phyloP scores from a whole-genome alignment of 2,888 invertebrate species.

The Ommatoiulus sabulosus region DNA sequence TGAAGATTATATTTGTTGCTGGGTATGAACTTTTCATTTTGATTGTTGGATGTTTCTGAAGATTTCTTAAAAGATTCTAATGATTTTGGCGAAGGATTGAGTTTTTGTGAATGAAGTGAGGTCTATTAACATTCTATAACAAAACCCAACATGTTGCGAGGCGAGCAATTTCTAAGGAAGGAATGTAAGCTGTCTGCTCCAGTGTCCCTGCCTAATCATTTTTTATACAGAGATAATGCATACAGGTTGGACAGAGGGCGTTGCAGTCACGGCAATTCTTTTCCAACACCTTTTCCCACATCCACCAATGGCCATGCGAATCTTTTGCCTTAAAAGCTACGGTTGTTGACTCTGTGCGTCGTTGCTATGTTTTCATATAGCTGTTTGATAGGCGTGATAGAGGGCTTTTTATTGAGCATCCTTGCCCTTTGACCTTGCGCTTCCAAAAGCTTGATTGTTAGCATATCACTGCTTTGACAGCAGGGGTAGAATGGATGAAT shows the following conservation, averaged over 20 bases:
- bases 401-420: not conserved
- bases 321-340: not conserved
- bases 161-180: too few species aligned
- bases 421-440: constrained; percentile 1
- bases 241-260: not conserved
- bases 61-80: too few species aligned
- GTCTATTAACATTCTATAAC: too few species aligned
- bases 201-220: not conserved
- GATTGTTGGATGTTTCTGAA: too few species aligned
- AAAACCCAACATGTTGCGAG: too few species aligned
- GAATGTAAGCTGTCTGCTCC: not conserved
- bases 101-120: too few species aligned
- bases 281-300: not conserved
- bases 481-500: not conserved
- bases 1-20: too few species aligned
- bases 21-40: too few species aligned
- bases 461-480: not conserved
- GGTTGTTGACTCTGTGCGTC: constrained; percentile 2
- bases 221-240: too few species aligned
- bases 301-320: not conserved
- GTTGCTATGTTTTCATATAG: not conserved
- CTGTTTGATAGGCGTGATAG: not conserved
- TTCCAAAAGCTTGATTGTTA: not conserved
- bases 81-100: too few species aligned
- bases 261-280: not conserved